These are phyloP conservation scores for Drosophila silvestris DNA, from an alignment of 2,888 invertebrate species.

Conservation along the genomic window DNA sequence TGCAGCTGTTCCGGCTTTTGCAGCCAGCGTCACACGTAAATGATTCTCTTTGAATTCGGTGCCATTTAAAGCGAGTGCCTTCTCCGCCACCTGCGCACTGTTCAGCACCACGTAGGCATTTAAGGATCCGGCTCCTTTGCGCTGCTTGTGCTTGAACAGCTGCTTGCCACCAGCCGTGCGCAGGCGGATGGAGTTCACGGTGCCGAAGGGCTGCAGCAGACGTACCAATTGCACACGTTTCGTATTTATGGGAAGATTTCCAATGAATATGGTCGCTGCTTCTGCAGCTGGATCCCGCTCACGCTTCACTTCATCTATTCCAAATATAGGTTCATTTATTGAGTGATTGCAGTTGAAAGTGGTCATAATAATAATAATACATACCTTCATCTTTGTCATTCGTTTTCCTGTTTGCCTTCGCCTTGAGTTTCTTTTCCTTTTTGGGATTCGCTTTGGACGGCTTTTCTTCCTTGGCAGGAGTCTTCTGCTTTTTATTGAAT, in stretches of 20 bases:
- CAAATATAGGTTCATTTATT: slow-evolving; percentile 4
- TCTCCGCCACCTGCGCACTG: slow-evolving; percentile 66
- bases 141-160: slow-evolving; percentile 79
- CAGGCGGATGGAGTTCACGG: slow-evolving; percentile 78
- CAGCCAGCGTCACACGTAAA: slow-evolving; percentile 79
- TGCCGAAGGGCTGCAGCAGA: slow-evolving; percentile 75
- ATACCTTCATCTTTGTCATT: slow-evolving; percentile 52
- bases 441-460: slow-evolving; percentile 15
- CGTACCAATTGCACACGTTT: slow-evolving; percentile 81
- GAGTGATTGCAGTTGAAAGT: background rate
- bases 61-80: slow-evolving; percentile 81
- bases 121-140: slow-evolving; percentile 74
- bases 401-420: slow-evolving; percentile 31
- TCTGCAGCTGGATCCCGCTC: slow-evolving; percentile 61
- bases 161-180: slow-evolving; percentile 81
- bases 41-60: slow-evolving; percentile 79
- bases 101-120: slow-evolving; percentile 83
- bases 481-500: slow-evolving; percentile 16
- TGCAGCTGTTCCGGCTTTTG: slow-evolving; percentile 17
- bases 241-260: slow-evolving; percentile 84
- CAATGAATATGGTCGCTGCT: slow-evolving; percentile 83
- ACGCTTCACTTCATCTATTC: slow-evolving; percentile 44
- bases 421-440: slow-evolving; percentile 26
- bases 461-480: slow-evolving; percentile 10
- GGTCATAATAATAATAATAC: background rate